Base-by-base conservation (phyloP, 2,888 invertebrate genomes). In the Autographa pulchrina region DNA sequence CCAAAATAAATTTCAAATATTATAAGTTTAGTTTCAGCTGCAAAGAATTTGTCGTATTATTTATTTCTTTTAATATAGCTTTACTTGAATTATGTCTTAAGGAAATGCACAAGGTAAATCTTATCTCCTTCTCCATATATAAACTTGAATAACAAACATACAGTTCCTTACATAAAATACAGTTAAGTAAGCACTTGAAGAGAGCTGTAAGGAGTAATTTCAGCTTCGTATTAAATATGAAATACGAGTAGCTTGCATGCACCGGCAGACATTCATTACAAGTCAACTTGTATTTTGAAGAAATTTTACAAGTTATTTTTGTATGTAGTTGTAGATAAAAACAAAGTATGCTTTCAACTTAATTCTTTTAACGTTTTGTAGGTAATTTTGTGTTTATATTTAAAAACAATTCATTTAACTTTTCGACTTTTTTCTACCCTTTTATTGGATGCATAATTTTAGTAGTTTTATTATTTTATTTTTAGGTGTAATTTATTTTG, bases 231-330 rank as follows among this genome's bases (percentile, higher is more conserved):
- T 64, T 80, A 80, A 80, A 76, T 52, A 67, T 80, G 70, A 80
- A 69, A 71, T 76, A 83, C 54, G 56, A 6, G 58, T 16, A 32
- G 11, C 62, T 41, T 70, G 54, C 77, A 65, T 32, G 35, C 41
- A 63, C 76, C 62, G 65, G 58, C 80, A 79, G 60, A 5, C 71
- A 83, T 83, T 71, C 52, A 54, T 83, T 73, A 69, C 64, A 35
- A 54, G 54, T 52, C 25, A n/a, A 48, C 5, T 48, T n/a, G 16
- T 13, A 13, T 20, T 7, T 20, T 56, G 54, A 56, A 56, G 13
- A 54, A 20, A 54, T 32, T 69, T 64, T 58, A 13, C 41, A 41
- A 41, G n/a, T 41, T n/a, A 2, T 18, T 2, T 56, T 25, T 5
- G 25, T 20, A 7, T 18, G 9, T 18, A 20, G 13, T 54, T 20